These are phyloP conservation scores for Notoglanidium macrostoma DNA, from an alignment of 2,797 vertebrate species.

Conservation along the genomic window DNA sequence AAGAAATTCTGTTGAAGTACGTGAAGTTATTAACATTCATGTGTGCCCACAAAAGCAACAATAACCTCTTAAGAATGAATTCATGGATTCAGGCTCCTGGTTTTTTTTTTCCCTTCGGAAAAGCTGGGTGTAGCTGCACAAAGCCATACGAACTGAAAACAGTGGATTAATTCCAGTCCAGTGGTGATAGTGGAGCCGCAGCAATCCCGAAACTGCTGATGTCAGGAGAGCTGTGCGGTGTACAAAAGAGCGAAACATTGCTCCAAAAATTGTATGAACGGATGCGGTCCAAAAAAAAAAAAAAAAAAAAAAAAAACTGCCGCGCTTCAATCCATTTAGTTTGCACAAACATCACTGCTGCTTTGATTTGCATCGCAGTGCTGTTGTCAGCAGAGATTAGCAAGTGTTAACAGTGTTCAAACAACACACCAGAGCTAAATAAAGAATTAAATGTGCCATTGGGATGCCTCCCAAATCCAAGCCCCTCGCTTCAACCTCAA, in stretches of 20 bases:
- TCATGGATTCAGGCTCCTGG: neutral
- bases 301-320: neutral
- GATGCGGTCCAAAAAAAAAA: slow-evolving; percentile 8
- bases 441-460: slow-evolving; percentile 16
- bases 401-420: slow-evolving; percentile 34
- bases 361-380: slow-evolving; percentile 20
- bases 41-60: neutral
- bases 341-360: slow-evolving; percentile 18
- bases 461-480: slow-evolving; percentile 26
- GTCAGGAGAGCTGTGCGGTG: slow-evolving; percentile 40
- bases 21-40: neutral
- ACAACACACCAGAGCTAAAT: neutral
- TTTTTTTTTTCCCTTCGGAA: neutral
- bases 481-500: slow-evolving; percentile 16
- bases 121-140: neutral
- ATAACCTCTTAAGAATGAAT: neutral
- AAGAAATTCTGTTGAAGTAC: neutral
- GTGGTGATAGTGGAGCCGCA: slow-evolving; percentile 21
- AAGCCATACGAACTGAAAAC: slow-evolving; percentile 8
- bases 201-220: slow-evolving; percentile 44
- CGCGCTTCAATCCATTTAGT: slow-evolving; percentile 16
- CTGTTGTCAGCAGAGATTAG: slow-evolving; percentile 31
- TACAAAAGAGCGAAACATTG: slow-evolving; percentile 37
- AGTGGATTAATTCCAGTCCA: slow-evolving; percentile 29
- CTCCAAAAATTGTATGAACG: neutral